Evolutionary conservation across 2,113 vertebrate species (phyloP).

Genomic region (Chaetodon auriga): DNA sequence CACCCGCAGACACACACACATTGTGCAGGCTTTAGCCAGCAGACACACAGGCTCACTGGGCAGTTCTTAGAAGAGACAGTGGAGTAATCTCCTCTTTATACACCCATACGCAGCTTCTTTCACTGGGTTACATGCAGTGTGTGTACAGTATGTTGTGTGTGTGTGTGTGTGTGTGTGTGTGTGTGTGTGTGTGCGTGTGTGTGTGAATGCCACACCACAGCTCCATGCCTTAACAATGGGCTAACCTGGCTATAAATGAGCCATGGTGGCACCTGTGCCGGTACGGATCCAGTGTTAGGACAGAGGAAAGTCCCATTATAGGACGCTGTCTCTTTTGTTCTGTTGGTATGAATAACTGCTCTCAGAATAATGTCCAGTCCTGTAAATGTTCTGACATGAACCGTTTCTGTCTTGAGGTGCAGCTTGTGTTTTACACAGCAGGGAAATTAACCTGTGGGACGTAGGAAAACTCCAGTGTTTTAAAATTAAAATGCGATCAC

Average conservation of each 20-base stretch:
- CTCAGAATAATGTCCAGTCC: conserved; percentile 53
- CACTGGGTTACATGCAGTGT: conserved; percentile 22
- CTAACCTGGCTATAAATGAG: conserved; percentile 76
- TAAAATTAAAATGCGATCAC: neutral
- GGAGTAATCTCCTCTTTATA: conserved; percentile 53
- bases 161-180: conserved; percentile 10
- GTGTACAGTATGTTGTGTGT: neutral
- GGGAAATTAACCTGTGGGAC: neutral
- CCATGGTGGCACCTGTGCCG: conserved; percentile 64
- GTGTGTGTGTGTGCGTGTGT: neutral
- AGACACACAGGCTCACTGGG: conserved; percentile 37
- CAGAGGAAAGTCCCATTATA: conserved; percentile 63
- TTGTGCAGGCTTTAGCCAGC: conserved; percentile 27
- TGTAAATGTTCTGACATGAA: conserved; percentile 25
- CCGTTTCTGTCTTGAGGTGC: conserved; percentile 7
- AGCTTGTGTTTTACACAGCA: conserved; percentile 23
- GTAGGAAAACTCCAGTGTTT: neutral
- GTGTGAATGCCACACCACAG: conserved; percentile 31
- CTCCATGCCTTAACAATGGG: conserved; percentile 64
- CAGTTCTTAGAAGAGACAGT: conserved; percentile 63
- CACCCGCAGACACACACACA: conserved; percentile 23
- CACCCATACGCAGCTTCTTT: conserved; percentile 60
- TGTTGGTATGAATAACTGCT: conserved; percentile 59
- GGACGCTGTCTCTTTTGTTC: conserved; percentile 64
- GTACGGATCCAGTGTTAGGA: conserved; percentile 59